Evolutionary conservation across 1,140 invertebrate species (phyloP).

Genomic region (Zaprionus gabonicus): DNA sequence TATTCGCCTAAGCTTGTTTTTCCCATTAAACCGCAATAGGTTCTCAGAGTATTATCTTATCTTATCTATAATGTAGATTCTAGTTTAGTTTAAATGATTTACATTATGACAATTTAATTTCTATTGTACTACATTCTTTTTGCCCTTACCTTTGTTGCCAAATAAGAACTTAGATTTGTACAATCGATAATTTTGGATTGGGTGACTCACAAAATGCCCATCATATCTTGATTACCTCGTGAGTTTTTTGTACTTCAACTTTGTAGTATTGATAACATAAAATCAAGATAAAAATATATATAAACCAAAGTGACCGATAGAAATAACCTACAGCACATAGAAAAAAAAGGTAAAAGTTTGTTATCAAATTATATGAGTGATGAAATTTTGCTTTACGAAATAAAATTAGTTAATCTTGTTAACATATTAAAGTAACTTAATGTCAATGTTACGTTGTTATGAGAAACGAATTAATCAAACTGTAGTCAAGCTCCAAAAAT

Average conservation of each 20-base stretch:
- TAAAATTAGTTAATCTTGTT: too few species aligned
- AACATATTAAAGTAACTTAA: neutral
- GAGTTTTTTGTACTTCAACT: neutral
- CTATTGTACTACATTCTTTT: neutral
- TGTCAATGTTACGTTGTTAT: neutral
- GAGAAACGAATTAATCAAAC: neutral
- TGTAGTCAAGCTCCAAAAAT: neutral
- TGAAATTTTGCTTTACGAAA: neutral
- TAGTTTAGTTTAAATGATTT: neutral
- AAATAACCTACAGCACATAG: neutral
- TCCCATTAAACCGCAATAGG: neutral
- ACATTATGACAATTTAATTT: neutral
- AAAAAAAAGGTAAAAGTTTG: neutral
- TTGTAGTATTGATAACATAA: neutral
- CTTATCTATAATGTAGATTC: neutral
- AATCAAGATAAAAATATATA: neutral
- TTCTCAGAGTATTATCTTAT: neutral
- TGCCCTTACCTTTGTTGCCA: too few species aligned
- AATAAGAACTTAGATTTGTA: neutral
- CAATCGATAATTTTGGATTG: neutral
- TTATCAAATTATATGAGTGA: too few species aligned
- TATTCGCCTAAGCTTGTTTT: neutral
- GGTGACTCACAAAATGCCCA: neutral
- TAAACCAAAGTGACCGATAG: neutral
- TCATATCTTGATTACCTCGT: neutral